Percentiles rank a stretch among this genome's conserved stretches.
Evolutionary conservation across 2,888 invertebrate species (phyloP).

Genomic region (Carcina quercana): DNA sequence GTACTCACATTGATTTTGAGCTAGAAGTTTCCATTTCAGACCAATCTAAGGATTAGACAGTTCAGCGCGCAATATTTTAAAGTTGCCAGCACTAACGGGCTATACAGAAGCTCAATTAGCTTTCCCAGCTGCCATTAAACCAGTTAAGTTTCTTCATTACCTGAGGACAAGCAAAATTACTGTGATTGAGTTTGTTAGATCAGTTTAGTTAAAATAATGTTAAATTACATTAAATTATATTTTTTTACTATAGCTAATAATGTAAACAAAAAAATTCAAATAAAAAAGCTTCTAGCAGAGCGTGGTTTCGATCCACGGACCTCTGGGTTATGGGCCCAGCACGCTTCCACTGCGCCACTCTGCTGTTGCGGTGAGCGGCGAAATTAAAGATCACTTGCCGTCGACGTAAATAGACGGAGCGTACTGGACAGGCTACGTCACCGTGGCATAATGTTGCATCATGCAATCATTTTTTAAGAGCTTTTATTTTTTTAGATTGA

Average conservation of each 20-base stretch:
- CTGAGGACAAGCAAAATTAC: constrained; percentile 25
- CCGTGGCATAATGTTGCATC: constrained; percentile 17
- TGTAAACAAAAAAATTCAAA: constrained; percentile 7
- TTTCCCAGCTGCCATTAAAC: constrained; percentile 20
- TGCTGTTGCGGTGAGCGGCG: constrained; percentile 52
- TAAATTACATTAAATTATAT: constrained; percentile 1
- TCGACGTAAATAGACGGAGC: constrained; percentile 11
- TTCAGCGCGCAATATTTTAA: constrained; percentile 26
- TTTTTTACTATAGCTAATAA: no score
- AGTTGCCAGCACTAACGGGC: constrained; percentile 18
- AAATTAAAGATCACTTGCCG: constrained; percentile 28
- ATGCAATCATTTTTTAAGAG: constrained; percentile 8
- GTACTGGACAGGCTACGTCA: constrained; percentile 34
- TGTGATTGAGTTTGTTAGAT: constrained; percentile 24
- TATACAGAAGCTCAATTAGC: constrained; percentile 28
- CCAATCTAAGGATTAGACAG: constrained; percentile 1
- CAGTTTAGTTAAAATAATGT: constrained; percentile 14
- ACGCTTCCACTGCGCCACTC: constrained; percentile 89
- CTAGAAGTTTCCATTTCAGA: no score
- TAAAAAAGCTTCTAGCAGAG: constrained; percentile 70
- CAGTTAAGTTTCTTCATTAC: constrained; percentile 22
- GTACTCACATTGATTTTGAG: no score
- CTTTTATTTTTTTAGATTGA: background rate
- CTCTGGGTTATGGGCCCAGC: constrained; percentile 92
- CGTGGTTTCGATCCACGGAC: constrained; percentile 93